Evolutionary conservation across 2,888 invertebrate genomes (phyloP).

Genomic region (Caenorhabditis plicata): DNA sequence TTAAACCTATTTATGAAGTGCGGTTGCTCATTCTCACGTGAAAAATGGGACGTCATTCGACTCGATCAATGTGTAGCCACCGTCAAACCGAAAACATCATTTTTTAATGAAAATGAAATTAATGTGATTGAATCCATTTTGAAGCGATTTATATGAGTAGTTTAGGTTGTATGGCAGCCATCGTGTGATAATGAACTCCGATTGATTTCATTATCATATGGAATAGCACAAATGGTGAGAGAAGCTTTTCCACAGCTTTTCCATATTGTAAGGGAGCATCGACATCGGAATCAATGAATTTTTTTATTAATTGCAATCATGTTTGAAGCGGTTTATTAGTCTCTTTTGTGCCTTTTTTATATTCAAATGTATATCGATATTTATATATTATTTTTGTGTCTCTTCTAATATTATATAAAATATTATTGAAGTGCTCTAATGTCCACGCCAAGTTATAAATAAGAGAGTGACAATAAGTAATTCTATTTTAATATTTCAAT

Average conservation of each 20-base stretch:
- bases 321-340: not conserved
- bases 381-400: too few species aligned
- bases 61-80: slow-evolving; percentile 34
- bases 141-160: not conserved
- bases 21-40: slow-evolving; percentile 52
- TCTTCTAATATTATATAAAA: not conserved
- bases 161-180: slow-evolving; percentile 51
- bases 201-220: slow-evolving; percentile 55
- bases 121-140: too few species aligned
- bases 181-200: slow-evolving; percentile 55
- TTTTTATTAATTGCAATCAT: not conserved
- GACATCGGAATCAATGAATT: slow-evolving; percentile 24
- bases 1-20: slow-evolving; percentile 37
- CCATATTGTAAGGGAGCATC: slow-evolving; percentile 56
- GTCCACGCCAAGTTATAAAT: too few species aligned
- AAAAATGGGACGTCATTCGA: slow-evolving; percentile 51
- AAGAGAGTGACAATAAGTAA: too few species aligned
- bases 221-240: slow-evolving; percentile 59
- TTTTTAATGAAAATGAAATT: slow-evolving; percentile 58
- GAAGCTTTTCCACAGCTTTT: slow-evolving; percentile 58
- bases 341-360: not conserved
- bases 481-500: too few species aligned
- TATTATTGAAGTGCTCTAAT: too few species aligned
- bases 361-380: not conserved
- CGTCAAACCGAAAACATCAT: slow-evolving; percentile 47